Percentiles rank a stretch among this genome's conserved stretches.
phyloP scores from a whole-genome alignment of 1,140 invertebrate genomes.

The Drepana arcuata region DNA sequence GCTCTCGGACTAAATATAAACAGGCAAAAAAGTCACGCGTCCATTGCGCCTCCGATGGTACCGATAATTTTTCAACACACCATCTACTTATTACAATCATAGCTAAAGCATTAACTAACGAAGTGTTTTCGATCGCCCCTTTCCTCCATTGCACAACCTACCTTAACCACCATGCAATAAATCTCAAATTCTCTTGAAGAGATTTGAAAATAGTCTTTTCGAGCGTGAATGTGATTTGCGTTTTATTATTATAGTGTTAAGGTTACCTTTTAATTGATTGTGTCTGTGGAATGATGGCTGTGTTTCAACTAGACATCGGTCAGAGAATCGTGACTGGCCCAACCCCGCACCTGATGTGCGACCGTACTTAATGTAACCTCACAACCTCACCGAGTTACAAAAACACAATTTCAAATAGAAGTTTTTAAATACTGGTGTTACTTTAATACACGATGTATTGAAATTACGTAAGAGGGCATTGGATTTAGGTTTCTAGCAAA shows the following conservation, averaged over 20 bases:
- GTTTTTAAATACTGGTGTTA: conserved; percentile 31
- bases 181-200: conserved; percentile 3
- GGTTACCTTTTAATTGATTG: conserved; percentile 17
- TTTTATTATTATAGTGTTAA: conserved; percentile 9
- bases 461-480: background rate
- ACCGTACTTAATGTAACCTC: conserved; percentile 49
- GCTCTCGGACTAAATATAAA: conserved; percentile 54
- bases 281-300: conserved; percentile 20
- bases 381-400: conserved; percentile 12
- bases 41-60: conserved; percentile 67
- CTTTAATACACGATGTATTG: background rate
- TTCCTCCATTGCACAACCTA: conserved; percentile 8
- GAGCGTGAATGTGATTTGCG: conserved; percentile 11
- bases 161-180: conserved; percentile 23
- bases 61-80: conserved; percentile 72
- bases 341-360: conserved; percentile 59
- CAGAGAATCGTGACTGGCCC: conserved; percentile 63
- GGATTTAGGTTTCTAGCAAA: background rate
- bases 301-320: conserved; percentile 60
- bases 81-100: conserved; percentile 71
- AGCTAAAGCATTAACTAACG: conserved; percentile 66
- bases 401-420: conserved; percentile 32
- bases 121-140: conserved; percentile 38
- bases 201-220: background rate
- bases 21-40: conserved; percentile 64